Base-by-base conservation (phyloP, 1,140 invertebrate genomes). In the Maniola jurtina region DNA sequence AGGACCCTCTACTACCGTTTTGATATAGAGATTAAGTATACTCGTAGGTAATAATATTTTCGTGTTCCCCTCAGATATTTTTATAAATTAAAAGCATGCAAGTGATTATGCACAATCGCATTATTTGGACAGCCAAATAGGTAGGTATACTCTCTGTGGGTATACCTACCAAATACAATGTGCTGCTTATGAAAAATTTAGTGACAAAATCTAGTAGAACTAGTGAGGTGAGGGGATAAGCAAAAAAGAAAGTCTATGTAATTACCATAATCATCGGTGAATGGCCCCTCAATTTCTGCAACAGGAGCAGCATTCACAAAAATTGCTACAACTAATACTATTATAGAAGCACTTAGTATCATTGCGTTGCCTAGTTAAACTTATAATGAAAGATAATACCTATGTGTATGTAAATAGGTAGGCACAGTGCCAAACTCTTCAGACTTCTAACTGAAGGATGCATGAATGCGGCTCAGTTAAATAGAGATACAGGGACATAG, bases 401-500 rank as follows among this genome's bases (percentile, higher is more conserved):
- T 16, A 16, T 52, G 6, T 38, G 6, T 38, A 1, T 38, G 42
- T 45, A 45, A 45, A 45, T 45, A 45, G 9, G 42, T 57, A 57
- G 14, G 38, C 16, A 52, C 48, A 52, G 16, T 25, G 16, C 14
- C 7, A 52, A 6, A 52, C 16, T 16, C 5, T 52, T 16, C 16
- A 25, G 2, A 25, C 48, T 5, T 52, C 2, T 16, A 25, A 52
- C 14, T 15, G 48, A 52, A 16, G 16, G 25, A 6, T 52, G 45
- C 52, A 57, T 38, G 25, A 34, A 47, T 45, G 36, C 47, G 16
- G 13, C 52, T 61, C 36, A 40, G 70, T 75, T 60, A 62, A 74
- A 74, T 72, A 72, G 71, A 57, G 76, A 74, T 16, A 6, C 5
- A 14, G 60, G 47, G 25, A 56, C 58, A 40, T 56, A 40, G 48